phyloP scores from a whole-genome alignment of 2,797 vertebrate species.

The Catamblyrhynchus diadema region DNA sequence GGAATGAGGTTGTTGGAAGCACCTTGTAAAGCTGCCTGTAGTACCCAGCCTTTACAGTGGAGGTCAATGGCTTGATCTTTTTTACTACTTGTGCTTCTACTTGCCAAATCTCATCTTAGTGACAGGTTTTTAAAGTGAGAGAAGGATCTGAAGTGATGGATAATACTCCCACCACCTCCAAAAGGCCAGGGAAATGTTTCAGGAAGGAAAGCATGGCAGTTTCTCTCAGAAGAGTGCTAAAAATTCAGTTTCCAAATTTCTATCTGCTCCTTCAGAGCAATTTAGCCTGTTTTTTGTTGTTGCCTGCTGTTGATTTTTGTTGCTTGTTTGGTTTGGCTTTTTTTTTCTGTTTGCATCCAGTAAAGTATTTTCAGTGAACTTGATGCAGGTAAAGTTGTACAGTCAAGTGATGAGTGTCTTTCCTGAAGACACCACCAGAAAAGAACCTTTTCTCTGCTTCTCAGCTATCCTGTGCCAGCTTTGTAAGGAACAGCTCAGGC shows the following conservation, averaged over 20 bases:
- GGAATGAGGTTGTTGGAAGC: not conserved
- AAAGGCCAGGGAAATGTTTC: not conserved
- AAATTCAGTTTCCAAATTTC: not conserved
- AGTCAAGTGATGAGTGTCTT: not conserved
- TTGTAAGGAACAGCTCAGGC: not conserved
- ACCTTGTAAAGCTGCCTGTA: not conserved
- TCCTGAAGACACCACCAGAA: not conserved
- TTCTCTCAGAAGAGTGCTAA: not conserved
- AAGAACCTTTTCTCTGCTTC: not conserved
- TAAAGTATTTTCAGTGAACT: not conserved
- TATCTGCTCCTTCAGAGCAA: not conserved
- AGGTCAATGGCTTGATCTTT: not conserved
- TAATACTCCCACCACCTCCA: not conserved
- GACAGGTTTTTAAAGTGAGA: not conserved
- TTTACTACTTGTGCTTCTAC: not conserved
- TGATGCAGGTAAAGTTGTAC: not conserved
- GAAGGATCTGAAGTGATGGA: not conserved
- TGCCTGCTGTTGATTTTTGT: not conserved
- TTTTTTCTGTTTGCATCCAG: not conserved
- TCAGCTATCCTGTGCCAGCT: not conserved
- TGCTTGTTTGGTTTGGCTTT: not conserved
- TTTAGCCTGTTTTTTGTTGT: not conserved
- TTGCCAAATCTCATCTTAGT: not conserved
- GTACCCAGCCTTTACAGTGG: not conserved
- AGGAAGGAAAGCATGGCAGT: not conserved